A percentile compares a stretch with the other conserved stretches of the same genome.
Evolutionary conservation across 2,113 vertebrate species (phyloP).

Genomic region (Melanostigma gelatinosum): DNA sequence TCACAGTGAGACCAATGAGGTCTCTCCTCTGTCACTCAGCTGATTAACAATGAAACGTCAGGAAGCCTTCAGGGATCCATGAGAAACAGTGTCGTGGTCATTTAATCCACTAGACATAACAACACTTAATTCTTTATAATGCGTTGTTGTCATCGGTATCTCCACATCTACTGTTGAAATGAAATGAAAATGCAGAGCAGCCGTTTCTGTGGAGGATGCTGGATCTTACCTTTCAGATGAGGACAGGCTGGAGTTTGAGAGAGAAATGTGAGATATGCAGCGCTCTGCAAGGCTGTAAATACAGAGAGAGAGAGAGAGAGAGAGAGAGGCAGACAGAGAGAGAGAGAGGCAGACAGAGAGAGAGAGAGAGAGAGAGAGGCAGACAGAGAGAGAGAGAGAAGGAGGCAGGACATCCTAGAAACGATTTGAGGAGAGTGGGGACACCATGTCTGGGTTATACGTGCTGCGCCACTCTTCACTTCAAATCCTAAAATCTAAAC

Average conservation of each 20-base stretch:
- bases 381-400: conserved; percentile 5
- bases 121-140: neutral
- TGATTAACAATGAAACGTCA: neutral
- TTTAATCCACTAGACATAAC: neutral
- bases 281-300: conserved; percentile 49
- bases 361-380: neutral
- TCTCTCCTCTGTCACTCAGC: neutral
- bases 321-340: conserved; percentile 6
- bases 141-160: neutral
- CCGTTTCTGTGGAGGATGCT: conserved; percentile 34
- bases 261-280: conserved; percentile 74
- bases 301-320: conserved; percentile 21
- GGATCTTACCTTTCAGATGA: conserved; percentile 71
- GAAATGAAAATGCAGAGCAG: neutral
- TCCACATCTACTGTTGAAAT: neutral
- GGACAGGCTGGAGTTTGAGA: conserved; percentile 49
- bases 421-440: conserved; percentile 14
- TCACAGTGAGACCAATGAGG: neutral
- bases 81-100: neutral
- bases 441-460: conserved; percentile 13
- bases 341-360: neutral
- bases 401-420: conserved; percentile 50
- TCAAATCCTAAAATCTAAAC: neutral
- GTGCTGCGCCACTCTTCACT: neutral
- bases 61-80: neutral